Base-by-base conservation (phyloP, 2,797 vertebrate species). In the Enteromius trimaculatus region DNA sequence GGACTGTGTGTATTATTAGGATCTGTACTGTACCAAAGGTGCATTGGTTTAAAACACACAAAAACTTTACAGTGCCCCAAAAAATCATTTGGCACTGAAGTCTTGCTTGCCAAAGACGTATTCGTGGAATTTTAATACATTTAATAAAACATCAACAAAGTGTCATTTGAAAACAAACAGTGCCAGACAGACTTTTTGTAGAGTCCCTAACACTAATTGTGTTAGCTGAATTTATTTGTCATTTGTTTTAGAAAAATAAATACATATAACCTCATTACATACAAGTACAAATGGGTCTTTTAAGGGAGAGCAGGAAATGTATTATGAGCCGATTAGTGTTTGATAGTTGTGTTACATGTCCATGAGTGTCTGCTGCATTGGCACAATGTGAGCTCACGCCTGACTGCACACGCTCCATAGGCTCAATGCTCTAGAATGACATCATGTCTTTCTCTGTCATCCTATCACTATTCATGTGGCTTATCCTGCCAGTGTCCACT, bases 371-470 rank as follows among this genome's bases (percentile, higher is more conserved):
- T 95, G 94, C 94, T 95, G 95, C 95, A 93, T 88, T 93, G 91
- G 92, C 93, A 94, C 94, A 95, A 94, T 95, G 93, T 93, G 89
- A 91, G 90, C 92, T 96, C 94, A 96, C 90, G 97, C 95, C 95
- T 96, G 96, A 96, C 88, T 92, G 94, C 93, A 92, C 93, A 85
- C 82, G 85, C 89, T 97, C 95, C 97, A 97, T 96, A 94, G 95
- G 87, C 90, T 89, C 92, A 90, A 87, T 90, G 95, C 95, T 95
- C 93, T 92, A 94, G 92, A 95, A 97, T 97, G 96, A 97, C 96
- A 96, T 95, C 95, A 96, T 95, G 91, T 96, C 96, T 97, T 95
- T 95, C 93, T 91, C 94, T 94, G 90, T 97, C 96, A 98, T 97
- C 96, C 96, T 77, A 85, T 90, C 89, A 91, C 93, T 92, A 96